Evolutionary conservation across 1,140 invertebrate species (phyloP), one percentile per base, ranked within the genome.

Genomic region (Formica exsecta): DNA sequence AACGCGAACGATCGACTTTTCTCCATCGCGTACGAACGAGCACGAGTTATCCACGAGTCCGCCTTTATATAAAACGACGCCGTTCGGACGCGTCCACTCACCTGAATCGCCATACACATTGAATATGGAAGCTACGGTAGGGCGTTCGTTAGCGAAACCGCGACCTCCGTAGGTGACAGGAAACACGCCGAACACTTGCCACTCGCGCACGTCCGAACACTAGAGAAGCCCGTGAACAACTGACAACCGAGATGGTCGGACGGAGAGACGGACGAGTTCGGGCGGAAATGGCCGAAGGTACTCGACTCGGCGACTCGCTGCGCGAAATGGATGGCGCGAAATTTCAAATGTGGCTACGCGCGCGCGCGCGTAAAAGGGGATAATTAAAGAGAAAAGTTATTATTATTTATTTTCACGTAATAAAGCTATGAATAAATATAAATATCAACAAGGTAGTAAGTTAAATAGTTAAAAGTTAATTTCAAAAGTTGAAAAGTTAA

Each of bases 21-120:
- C 29, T 25, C 29, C 59, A 32, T 51, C 44, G 65, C n/a, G 9
- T 22, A 9, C 13, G 16, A 9, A 11, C 25, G 54, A 22, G 6
- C 29, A 32, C 22, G 44, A 22, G 44, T 57, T 41, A 19, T 5
- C 32, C 74, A 16, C 22, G 13, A 9, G 3, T 9, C 36, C 3
- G 13, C 41, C 3, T 11, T 0, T 29, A 25, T 32, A n/a, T n/a
- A 1, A 61, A 9, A 41, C 1, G 25, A 38, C 3, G 8, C n/a
- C 36, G 29, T 1, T 29, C 4, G 9, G 9, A 36, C 11, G 54
- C 25, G 19, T 11, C 9, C 61, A 96, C 95, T 95, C 91, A 96
- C 96, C 95, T 95, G 95, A 95, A 95, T 96, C 96, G 95, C 96
- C 96, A 96, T 96, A 96, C 96, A 96, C 96, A 96, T 96, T 96